Conservation (phyloP, 2,797 vertebrate genomes). For the Yasuhikotakia modesta region DNA sequence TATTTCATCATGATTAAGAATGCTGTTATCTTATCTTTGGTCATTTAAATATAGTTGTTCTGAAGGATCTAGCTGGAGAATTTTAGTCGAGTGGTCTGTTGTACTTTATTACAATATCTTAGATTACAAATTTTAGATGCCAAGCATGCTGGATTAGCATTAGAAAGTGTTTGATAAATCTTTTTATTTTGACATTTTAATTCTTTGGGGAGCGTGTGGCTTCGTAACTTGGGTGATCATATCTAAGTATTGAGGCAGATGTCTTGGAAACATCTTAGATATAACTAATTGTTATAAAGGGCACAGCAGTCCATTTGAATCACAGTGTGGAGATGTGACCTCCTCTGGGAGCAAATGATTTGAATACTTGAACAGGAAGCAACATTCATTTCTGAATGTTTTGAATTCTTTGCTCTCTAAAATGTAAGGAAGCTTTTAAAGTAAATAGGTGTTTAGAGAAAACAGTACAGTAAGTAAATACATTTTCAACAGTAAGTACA, state of each 20-base stretch:
- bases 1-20: background rate
- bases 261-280: slow-evolving; percentile 21
- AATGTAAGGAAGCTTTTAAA: background rate
- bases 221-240: background rate
- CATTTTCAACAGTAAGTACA: no score
- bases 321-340: slow-evolving; percentile 18
- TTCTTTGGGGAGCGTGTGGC: slow-evolving; percentile 16
- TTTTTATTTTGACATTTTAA: background rate
- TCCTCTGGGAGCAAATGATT: slow-evolving; percentile 12
- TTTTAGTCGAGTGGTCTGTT: no score
- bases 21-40: background rate
- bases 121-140: background rate
- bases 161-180: no score
- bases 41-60: no score
- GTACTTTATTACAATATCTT: background rate
- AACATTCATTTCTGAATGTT: background rate
- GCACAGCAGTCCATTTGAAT: slow-evolving; percentile 29
- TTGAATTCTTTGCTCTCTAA: background rate
- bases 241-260: slow-evolving; percentile 18
- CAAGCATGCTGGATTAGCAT: slow-evolving; percentile 2
- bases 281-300: slow-evolving; percentile 28
- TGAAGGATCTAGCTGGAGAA: background rate
- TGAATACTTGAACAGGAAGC: slow-evolving; percentile 34
- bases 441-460: no score
- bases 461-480: no score